Evolutionary conservation across 2,113 vertebrate genomes (phyloP), one percentile per base, ranked within the genome.

Genomic region (Gadus macrocephalus): DNA sequence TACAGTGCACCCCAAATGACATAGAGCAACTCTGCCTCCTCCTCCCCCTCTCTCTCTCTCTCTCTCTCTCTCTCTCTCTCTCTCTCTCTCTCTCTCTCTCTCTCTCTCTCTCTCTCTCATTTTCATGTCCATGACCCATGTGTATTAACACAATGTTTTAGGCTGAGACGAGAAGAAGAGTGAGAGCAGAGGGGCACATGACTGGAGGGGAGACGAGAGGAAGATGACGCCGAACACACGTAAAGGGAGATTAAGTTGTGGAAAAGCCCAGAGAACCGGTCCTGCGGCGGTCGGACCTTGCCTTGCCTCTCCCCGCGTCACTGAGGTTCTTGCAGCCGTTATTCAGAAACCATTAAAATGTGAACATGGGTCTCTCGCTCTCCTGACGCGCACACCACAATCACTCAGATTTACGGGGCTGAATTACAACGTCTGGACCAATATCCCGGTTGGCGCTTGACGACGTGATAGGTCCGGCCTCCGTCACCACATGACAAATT

Each of bases 361-460:
- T 61, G 14, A 58, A 58, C 55, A 58, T 49, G 42, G 42, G n/a
- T 8, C 53, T 58, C n/a, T 68, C 31, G 53, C 15, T 25, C 62
- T 35, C 12, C 20, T 11, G 31, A 53, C 22, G 0, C 80, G 83
- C 72, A 69, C n/a, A 8, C 73, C 66, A 76, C 75, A 81, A 74
- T 87, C 77, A 66, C 69, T 84, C 68, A 80, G 85, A 90, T 89
- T 86, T 87, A 87, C 71, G 74, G 73, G 3, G 11, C 74, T 76
- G 35, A 76, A 79, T 80, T 62, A 74, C 74, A 31, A 74, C 15
- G 60, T 67, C 84, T 27, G 70, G 53, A 63, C 68, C 66, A 70
- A 77, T 78, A 80, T 80, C 85, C 77, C 70, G 74, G 71, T 27
- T 3, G 0, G 8, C 4, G 64, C 72, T 35, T 35, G 42, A 81